phyloP scores from a whole-genome alignment of 2,888 invertebrate genomes.

The Neoitamus cyanurus region DNA sequence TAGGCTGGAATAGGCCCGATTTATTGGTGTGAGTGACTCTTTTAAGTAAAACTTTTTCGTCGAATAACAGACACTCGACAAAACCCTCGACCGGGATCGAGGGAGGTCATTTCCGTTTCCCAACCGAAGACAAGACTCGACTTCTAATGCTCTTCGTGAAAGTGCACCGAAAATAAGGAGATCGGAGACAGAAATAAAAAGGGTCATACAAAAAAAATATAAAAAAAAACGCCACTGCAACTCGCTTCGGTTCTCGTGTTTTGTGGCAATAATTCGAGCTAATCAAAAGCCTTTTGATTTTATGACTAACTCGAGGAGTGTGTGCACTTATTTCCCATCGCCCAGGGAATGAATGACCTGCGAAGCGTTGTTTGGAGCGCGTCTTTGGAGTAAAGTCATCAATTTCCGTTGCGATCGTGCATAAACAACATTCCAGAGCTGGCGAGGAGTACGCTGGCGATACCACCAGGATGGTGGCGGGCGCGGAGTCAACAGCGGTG shows the following conservation, averaged over 20 bases:
- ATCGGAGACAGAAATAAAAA: background rate
- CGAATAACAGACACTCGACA: background rate
- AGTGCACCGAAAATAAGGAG: background rate
- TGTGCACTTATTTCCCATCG: conserved; percentile 34
- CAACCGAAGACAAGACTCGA: background rate
- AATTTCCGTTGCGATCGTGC: conserved; percentile 37
- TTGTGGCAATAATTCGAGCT: conserved; percentile 10
- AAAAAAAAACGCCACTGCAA: background rate
- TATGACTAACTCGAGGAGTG: conserved; percentile 23
- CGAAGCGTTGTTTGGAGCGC: conserved; percentile 4
- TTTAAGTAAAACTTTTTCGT: background rate
- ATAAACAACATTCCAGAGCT: conserved; percentile 45
- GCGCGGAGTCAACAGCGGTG: background rate
- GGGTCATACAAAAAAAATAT: background rate
- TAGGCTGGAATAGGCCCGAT: too few species aligned
- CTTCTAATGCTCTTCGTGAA: background rate
- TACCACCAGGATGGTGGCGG: background rate
- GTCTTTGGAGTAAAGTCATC: conserved; percentile 37
- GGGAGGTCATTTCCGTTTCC: conserved; percentile 18
- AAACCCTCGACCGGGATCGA: background rate
- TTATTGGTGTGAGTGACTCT: too few species aligned
- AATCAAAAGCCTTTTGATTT: conserved; percentile 37
- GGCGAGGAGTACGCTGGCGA: background rate
- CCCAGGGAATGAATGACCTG: conserved; percentile 33
- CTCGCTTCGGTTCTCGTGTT: background rate